Conservation (phyloP, 2,888 invertebrate genomes). For the Coelopa pilipes region DNA sequence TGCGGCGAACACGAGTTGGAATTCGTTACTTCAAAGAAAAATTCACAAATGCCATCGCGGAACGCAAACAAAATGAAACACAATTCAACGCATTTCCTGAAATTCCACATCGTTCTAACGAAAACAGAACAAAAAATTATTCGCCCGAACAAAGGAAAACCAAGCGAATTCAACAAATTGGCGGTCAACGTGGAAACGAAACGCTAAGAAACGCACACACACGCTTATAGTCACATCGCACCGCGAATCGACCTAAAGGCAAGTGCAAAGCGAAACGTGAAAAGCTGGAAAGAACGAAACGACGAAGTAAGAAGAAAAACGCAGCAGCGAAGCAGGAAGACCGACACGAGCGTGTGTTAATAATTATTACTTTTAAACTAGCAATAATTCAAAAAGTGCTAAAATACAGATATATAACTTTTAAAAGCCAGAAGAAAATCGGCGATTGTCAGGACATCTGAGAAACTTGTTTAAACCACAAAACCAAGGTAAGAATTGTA, state of each 20-base stretch:
- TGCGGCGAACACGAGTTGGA: not conserved
- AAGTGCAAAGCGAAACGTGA: constrained; percentile 23
- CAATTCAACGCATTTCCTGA: not conserved
- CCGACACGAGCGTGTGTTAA: constrained; percentile 44
- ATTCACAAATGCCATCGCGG: not conserved
- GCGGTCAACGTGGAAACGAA: constrained; percentile 26
- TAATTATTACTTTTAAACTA: not conserved
- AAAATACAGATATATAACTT: not conserved
- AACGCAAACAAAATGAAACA: not conserved
- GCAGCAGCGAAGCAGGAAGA: constrained; percentile 40
- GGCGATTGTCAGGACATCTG: too few relatives aligned
- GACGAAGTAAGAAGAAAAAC: constrained; percentile 23
- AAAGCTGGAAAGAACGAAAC: constrained; percentile 19
- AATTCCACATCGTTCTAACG: not conserved
- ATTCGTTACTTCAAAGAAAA: too few relatives aligned
- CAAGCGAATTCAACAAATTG: constrained; percentile 22
- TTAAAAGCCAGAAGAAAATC: not conserved
- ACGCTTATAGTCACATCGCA: constrained; percentile 4
- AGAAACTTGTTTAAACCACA: not conserved
- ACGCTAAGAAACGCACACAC: constrained; percentile 6
- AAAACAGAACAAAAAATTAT: not conserved
- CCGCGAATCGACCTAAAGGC: not conserved
- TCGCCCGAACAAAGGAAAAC: not conserved
- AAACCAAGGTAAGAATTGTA: constrained; percentile 7
- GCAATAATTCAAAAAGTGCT: not conserved